Conservation (phyloP, 2,113 vertebrate genomes). For the Strix aluco region DNA sequence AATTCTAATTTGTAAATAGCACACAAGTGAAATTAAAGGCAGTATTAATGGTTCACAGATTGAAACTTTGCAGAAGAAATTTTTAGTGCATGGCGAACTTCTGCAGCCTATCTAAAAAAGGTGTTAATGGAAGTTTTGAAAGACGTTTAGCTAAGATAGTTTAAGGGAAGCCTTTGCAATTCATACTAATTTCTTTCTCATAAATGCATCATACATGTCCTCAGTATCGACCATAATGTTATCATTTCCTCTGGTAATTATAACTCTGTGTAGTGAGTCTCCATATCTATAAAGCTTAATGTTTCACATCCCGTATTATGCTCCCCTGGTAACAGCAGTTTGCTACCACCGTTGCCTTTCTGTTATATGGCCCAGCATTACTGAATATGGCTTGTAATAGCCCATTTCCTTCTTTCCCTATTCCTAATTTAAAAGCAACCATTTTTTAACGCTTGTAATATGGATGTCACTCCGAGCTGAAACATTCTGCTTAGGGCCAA, state of each 20-base stretch:
- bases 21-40: background rate
- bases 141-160: background rate
- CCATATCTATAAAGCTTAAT: background rate
- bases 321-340: background rate
- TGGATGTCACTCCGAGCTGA: background rate
- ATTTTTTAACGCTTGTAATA: background rate
- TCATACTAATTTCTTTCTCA: background rate
- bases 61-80: background rate
- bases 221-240: background rate
- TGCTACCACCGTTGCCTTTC: rapidly evolving
- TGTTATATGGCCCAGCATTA: background rate
- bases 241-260: background rate
- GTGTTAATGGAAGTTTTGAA: background rate
- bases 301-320: background rate
- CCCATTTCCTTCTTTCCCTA: background rate
- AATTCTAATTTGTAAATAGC: background rate
- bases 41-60: background rate
- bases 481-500: background rate
- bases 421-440: background rate
- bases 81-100: background rate
- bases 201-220: background rate
- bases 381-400: background rate
- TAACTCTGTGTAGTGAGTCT: background rate
- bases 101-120: background rate
- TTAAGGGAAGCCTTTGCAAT: background rate